Evolutionary conservation across 2,113 vertebrate species (phyloP).

Genomic region (Dinomys branickii): DNA sequence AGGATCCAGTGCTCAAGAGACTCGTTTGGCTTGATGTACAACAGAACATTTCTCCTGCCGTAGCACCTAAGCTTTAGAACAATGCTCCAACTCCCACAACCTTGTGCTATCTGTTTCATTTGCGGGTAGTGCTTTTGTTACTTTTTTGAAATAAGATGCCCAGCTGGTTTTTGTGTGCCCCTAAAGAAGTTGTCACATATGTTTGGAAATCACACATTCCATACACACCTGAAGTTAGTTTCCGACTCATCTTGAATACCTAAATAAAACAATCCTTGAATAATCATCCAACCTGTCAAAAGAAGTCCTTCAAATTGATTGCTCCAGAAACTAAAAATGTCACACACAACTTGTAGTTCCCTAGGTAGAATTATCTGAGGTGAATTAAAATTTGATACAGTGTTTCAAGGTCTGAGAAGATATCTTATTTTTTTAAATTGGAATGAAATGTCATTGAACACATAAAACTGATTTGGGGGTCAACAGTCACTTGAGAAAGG

Average conservation of each 20-base stretch:
- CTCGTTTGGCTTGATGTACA: accelerated
- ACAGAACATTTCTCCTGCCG: not conserved
- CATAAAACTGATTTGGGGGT: not conserved
- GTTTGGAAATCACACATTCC: not conserved
- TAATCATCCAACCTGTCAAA: not conserved
- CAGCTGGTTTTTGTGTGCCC: not conserved
- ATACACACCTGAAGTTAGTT: not conserved
- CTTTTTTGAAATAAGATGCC: not conserved
- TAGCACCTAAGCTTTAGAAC: not conserved
- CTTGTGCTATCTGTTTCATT: not conserved
- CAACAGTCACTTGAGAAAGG: conserved; percentile 23
- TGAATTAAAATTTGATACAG: conserved; percentile 55
- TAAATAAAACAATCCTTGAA: not conserved
- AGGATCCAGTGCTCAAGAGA: not conserved
- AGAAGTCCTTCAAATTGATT: not conserved
- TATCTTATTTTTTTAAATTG: not conserved
- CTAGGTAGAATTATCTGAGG: not conserved
- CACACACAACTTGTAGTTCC: not conserved
- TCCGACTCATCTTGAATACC: not conserved
- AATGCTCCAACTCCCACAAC: not conserved
- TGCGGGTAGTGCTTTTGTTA: not conserved
- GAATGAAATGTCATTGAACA: not conserved
- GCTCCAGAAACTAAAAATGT: not conserved
- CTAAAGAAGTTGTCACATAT: not conserved
- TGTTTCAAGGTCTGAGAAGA: conserved; percentile 6